Percentiles rank a stretch among this genome's conserved stretches.
phyloP scores from a whole-genome alignment of 1,140 invertebrate genomes.

The Tetraneura akinire region DNA sequence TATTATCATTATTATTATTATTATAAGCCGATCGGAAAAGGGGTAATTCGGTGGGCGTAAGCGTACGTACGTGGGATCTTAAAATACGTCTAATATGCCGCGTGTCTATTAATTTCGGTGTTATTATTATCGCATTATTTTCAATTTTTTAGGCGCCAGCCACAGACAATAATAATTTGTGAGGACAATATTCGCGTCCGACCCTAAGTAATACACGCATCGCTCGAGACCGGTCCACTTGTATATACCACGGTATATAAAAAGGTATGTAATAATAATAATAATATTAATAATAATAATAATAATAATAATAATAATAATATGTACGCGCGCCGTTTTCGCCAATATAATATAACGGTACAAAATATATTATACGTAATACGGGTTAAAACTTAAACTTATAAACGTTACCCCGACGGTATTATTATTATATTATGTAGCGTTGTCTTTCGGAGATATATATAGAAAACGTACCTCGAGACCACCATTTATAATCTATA shows the following conservation, averaged over 20 bases:
- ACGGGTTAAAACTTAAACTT: no score
- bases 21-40: not conserved
- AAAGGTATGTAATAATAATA: not conserved
- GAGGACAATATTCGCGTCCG: constrained; percentile 36
- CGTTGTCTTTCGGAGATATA: not conserved
- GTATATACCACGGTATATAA: no score
- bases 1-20: no score
- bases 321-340: not conserved
- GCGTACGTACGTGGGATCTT: not conserved
- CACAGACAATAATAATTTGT: constrained; percentile 28
- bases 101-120: constrained; percentile 45
- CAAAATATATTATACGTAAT: no score
- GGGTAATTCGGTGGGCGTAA: constrained; percentile 49
- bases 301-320: no score
- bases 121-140: constrained; percentile 9
- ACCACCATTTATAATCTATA: no score
- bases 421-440: no score
- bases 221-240: not conserved
- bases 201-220: no score
- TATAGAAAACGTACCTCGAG: not conserved
- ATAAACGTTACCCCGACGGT: no score
- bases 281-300: no score
- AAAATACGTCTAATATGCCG: not conserved
- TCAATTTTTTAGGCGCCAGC: constrained; percentile 25
- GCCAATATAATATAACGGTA: constrained; percentile 28